Conservation (phyloP, 1,140 invertebrate genomes). For the Anastrepha obliqua region DNA sequence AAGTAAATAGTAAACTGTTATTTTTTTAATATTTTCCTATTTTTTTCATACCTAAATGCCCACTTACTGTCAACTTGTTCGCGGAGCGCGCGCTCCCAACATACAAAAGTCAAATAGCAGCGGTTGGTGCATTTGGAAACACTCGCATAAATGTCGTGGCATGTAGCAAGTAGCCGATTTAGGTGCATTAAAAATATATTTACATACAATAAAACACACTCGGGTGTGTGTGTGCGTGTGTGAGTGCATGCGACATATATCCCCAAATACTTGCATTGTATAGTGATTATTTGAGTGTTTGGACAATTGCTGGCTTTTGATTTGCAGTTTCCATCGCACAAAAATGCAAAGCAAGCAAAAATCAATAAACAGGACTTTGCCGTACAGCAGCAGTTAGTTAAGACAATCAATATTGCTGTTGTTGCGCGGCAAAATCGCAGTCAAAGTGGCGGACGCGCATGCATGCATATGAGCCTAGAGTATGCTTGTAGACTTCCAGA, state of each 20-base stretch:
- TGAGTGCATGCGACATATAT: neutral
- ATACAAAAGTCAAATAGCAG: slow-evolving; percentile 29
- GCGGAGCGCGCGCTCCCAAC: neutral
- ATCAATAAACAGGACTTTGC: slow-evolving; percentile 13
- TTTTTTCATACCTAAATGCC: slow-evolving; percentile 43
- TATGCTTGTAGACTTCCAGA: neutral
- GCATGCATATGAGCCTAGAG: neutral
- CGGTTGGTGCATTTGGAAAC: neutral
- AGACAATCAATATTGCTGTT: neutral
- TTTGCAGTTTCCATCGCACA: neutral
- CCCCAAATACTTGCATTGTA: neutral
- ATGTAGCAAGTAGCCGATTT: slow-evolving; percentile 34
- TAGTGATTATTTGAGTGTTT: slow-evolving; percentile 49
- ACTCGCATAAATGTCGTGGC: slow-evolving; percentile 43
- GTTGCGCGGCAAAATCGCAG: neutral
- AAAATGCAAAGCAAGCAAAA: slow-evolving; percentile 23
- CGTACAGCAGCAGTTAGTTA: neutral
- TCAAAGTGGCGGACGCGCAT: neutral
- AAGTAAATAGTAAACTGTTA: slow-evolving; percentile 51
- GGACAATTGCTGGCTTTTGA: slow-evolving; percentile 46
- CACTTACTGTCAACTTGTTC: slow-evolving; percentile 56
- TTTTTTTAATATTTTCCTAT: slow-evolving; percentile 31
- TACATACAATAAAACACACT: neutral
- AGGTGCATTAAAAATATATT: neutral
- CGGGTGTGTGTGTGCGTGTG: too few relatives aligned